Evolutionary conservation across 2,113 vertebrate species (phyloP), one percentile per base, ranked within the genome.

Genomic region (Myotis lucifugus): DNA sequence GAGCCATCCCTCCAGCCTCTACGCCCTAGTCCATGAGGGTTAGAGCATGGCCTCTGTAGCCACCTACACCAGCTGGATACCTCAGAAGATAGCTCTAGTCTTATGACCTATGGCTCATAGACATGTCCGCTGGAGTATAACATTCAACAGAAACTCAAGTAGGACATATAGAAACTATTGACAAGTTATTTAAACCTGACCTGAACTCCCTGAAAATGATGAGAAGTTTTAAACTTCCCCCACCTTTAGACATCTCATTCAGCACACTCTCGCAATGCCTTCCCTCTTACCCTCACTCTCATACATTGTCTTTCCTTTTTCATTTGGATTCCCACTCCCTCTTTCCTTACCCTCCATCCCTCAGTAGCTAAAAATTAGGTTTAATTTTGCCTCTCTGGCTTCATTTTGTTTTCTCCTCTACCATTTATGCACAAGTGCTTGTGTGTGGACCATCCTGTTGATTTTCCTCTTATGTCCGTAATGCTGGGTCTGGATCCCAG

Each of bases 1-100:
- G n/a, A 40, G 18, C 37, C 78, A 78, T 19, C 11, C 29, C 46
- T 37, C 25, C 23, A 0, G 0, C 14, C 2, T 25, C 25, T 42
- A 40, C 54, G 59, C 42, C 34, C 34, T 8, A 2, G 6, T 23
- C 6, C 8, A 8, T 15, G 15, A 56, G 21, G 8, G 7, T 32
- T 5, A 6, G 14, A 14, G 19, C 1, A 3, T 3, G 5, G 4
- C 29, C 70, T 46, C 50, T 34, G 34, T 48, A 42, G 23, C 61
- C 27, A 40, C 23, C 48, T 2, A 17, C 48, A 29, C 34, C 46
- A 27, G n/a, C 15, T 34, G 8, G 29, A 37, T 14, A 48, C 34
- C 46, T 2, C 40, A 67, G 79, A 15, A 23, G 11, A 17, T 9
- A 17, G 3, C 9, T 66, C 64, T 11, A 37, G 13, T 54, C 72